A percentile compares a stretch with the other conserved stretches of the same genome.
phyloP scores from a whole-genome alignment of 2,113 vertebrate genomes.

The Marcusenius ussheri region DNA sequence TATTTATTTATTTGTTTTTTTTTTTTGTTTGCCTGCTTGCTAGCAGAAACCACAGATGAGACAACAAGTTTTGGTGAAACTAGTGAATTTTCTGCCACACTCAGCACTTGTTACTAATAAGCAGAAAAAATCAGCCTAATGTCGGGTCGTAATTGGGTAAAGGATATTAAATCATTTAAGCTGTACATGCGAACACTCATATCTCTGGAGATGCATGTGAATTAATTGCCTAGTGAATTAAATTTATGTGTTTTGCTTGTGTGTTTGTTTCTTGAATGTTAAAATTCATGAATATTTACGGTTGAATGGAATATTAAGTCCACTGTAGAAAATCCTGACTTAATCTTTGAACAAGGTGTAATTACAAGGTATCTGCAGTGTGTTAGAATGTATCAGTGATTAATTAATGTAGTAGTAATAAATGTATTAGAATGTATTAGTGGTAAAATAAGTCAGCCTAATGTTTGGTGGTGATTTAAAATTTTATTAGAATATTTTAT shows the following conservation, averaged over 20 bases:
- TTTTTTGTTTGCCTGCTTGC: too few species aligned
- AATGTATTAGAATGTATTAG: not conserved
- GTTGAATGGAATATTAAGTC: not conserved
- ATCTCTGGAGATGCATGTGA: not conserved
- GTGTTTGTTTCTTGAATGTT: not conserved
- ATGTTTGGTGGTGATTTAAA: not conserved
- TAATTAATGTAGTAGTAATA: not conserved
- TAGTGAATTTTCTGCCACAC: not conserved
- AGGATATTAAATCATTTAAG: not conserved
- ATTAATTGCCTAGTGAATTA: not conserved
- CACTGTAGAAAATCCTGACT: not conserved
- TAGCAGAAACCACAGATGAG: too few species aligned
- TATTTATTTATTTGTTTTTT: too few species aligned
- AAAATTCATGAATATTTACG: not conserved
- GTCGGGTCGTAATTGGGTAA: not conserved
- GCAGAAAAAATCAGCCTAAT: not conserved
- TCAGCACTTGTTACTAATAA: not conserved
- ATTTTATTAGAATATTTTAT: not conserved
- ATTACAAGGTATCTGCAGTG: not conserved
- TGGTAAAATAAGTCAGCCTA: not conserved
- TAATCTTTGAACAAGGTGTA: not conserved
- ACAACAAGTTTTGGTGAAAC: not conserved
- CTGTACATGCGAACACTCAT: not conserved
- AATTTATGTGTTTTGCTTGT: not conserved
- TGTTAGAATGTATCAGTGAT: not conserved